Percentiles rank a stretch among this genome's conserved stretches.
Conservation (phyloP, 2,113 vertebrate genomes). For the Bombycilla garrulus region DNA sequence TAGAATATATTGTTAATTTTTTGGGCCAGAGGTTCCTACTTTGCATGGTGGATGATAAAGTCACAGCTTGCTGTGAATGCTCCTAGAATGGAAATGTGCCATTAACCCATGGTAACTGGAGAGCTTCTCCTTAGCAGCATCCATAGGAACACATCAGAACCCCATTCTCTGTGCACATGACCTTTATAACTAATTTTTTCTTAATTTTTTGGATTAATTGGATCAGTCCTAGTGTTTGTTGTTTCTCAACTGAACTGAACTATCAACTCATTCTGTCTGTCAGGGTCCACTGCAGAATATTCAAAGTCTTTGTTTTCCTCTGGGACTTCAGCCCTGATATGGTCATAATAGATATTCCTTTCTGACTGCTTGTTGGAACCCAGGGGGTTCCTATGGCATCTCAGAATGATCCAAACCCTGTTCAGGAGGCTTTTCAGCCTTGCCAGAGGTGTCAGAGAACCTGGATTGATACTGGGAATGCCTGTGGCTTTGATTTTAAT, state of each 20-base stretch:
- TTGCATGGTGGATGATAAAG: neutral
- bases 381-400: no score
- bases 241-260: neutral
- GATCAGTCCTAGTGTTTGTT: neutral
- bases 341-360: neutral
- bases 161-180: neutral
- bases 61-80: neutral
- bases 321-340: neutral
- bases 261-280: neutral
- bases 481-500: no score
- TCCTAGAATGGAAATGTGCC: neutral
- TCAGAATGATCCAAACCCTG: no score
- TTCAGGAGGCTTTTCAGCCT: no score
- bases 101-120: accelerated
- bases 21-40: neutral
- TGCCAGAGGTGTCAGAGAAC: no score
- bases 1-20: neutral
- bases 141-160: neutral
- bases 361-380: no score
- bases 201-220: neutral
- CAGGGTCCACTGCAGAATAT: neutral
- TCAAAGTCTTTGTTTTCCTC: neutral
- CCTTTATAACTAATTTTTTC: neutral
- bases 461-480: no score
- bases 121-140: neutral